Base-by-base conservation (phyloP, 2,797 vertebrate species). In the Erpetoichthys calabaricus region DNA sequence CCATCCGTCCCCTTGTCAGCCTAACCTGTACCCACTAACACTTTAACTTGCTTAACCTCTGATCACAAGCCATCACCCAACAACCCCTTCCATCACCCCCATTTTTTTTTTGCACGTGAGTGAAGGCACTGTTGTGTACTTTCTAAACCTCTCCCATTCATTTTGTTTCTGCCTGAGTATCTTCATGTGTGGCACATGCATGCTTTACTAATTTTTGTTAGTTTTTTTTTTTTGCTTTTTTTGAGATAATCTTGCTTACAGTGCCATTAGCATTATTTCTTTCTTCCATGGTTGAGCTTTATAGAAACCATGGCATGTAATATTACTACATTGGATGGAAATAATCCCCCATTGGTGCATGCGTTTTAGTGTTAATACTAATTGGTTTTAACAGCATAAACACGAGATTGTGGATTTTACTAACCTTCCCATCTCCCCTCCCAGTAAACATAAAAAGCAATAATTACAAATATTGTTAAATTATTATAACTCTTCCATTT, bases 361-460 rank as follows among this genome's bases (percentile, higher is more conserved):
- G 89, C 87, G 73, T 47, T 68, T 88, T 83, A 82, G 85, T 70
- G 81, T 56, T 64, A 73, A 70, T 73, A 25, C 25, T 25, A 25
- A 25, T 25, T 25, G 25, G 25, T 25, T 25, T 25, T 25, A 25
- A 25, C 25, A 25, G 25, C 25, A 25, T 25, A 25, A 25, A 80
- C 65, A 68, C 77, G 69, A 68, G 74, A 81, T 82, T 87, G 83
- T 86, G 84, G 83, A 78, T 83, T 84, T 83, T 85, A 86, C 82
- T 86, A 87, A 87, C 82, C 79, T 25, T 25, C 25, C 25, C 25
- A 25, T 25, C 25, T 25, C 25, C 25, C 25, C 25, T 25, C 25
- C 25, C 77, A 70, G 61, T 72, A 67, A 60, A 84, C 80, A 76
- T 78, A 69, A 82, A 81, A 67, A 79, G 73, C 73, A 50, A 46